phyloP scores from a whole-genome alignment of 2,888 invertebrate genomes.

The Papilio elwesi region DNA sequence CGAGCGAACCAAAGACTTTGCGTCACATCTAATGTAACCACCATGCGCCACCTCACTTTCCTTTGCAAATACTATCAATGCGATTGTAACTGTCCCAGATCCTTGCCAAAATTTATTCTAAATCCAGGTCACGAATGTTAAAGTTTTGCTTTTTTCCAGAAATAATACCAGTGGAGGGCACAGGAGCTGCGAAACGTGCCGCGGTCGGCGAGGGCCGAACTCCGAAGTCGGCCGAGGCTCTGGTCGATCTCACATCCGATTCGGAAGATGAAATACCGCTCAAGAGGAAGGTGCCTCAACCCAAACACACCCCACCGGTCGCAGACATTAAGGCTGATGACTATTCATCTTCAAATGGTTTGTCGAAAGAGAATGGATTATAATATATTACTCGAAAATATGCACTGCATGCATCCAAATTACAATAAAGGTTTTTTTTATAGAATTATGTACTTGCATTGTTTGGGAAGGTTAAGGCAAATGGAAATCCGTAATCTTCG shows the following conservation, averaged over 20 bases:
- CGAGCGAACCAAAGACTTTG: no score
- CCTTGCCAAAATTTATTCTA: no score
- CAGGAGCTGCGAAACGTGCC: slow-evolving; percentile 64
- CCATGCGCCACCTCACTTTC: no score
- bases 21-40: no score
- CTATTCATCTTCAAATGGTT: slow-evolving; percentile 70
- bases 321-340: slow-evolving; percentile 67
- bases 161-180: slow-evolving; percentile 77
- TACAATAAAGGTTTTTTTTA: no score
- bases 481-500: no score
- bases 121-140: no score
- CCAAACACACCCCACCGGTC: slow-evolving; percentile 73
- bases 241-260: slow-evolving; percentile 90
- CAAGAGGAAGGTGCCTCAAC: slow-evolving; percentile 81
- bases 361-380: slow-evolving; percentile 36
- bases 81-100: no score
- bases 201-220: slow-evolving; percentile 71
- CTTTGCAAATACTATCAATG: no score
- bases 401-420: no score
- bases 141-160: slow-evolving; percentile 57
- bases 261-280: slow-evolving; percentile 89
- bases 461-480: no score
- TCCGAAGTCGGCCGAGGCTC: slow-evolving; percentile 69
- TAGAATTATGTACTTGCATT: no score
- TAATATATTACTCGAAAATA: neutral